Evolutionary conservation across 2,113 vertebrate genomes (phyloP).

Genomic region (Podocnemis expansa): DNA sequence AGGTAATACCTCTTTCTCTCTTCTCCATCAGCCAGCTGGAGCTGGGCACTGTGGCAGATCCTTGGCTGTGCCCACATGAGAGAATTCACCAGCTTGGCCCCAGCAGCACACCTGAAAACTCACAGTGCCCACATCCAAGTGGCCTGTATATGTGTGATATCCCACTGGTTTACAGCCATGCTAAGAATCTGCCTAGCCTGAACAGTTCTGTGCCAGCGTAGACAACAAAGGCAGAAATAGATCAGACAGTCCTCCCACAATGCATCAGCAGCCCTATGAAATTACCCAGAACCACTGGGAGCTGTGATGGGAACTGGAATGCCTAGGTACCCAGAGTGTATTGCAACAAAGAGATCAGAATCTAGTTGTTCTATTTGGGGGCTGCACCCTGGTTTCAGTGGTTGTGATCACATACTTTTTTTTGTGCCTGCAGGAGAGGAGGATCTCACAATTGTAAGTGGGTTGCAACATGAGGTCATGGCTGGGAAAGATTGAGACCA

Average conservation of each 20-base stretch:
- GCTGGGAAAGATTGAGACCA: not conserved
- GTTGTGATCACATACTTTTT: not conserved
- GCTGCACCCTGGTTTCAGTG: not conserved
- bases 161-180: not conserved
- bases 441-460: not conserved
- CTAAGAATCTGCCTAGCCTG: not conserved
- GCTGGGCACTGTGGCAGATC: fast-evolving
- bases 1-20: conserved; percentile 75
- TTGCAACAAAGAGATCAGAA: not conserved
- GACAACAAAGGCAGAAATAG: not conserved
- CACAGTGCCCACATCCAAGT: not conserved
- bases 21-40: not conserved
- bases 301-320: not conserved
- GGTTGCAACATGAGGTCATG: not conserved
- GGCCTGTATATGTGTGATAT: fast-evolving
- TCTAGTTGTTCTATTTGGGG: not conserved
- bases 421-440: not conserved
- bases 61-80: not conserved
- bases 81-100: too few species aligned
- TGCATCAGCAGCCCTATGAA: fast-evolving
- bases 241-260: not conserved
- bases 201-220: not conserved
- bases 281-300: not conserved
- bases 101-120: not conserved
- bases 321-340: too few species aligned